A percentile compares a stretch with the other conserved stretches of the same genome.
Evolutionary conservation across 2,113 vertebrate genomes (phyloP).

Genomic region (Dermatemys mawii): DNA sequence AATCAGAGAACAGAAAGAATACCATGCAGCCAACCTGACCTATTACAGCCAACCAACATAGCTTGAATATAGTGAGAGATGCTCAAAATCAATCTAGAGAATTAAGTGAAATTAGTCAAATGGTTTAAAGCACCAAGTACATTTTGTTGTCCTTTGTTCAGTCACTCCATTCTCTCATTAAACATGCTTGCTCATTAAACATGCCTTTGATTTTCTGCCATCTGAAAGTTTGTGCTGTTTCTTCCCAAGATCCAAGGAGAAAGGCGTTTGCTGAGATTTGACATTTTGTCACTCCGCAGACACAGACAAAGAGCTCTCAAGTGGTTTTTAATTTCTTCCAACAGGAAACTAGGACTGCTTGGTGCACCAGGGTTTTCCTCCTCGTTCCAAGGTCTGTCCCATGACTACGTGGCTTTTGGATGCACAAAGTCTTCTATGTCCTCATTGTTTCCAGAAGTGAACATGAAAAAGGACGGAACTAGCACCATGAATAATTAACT

Average conservation of each 20-base stretch:
- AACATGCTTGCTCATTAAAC: not conserved
- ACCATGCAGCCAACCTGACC: too few species aligned
- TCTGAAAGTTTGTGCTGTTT: not conserved
- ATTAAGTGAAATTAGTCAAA: accelerated
- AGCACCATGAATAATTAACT: not conserved
- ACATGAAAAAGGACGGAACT: not conserved
- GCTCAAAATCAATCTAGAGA: not conserved
- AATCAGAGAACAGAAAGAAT: not conserved
- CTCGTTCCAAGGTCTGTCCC: not conserved
- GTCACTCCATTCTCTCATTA: not conserved
- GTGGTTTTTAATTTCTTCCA: not conserved
- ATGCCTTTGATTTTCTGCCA: not conserved
- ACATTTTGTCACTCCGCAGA: not conserved
- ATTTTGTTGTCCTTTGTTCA: not conserved
- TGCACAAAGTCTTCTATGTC: not conserved
- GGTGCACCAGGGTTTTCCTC: accelerated
- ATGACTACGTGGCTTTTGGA: not conserved
- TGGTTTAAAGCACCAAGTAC: accelerated
- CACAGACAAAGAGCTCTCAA: not conserved
- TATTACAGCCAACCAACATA: too few species aligned
- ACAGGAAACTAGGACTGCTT: accelerated
- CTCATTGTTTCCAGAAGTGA: not conserved
- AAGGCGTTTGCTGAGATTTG: not conserved
- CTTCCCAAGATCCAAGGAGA: not conserved
- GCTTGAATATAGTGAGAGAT: not conserved